Conservation (phyloP, 2,797 vertebrate genomes). For the Cygnus olor region DNA sequence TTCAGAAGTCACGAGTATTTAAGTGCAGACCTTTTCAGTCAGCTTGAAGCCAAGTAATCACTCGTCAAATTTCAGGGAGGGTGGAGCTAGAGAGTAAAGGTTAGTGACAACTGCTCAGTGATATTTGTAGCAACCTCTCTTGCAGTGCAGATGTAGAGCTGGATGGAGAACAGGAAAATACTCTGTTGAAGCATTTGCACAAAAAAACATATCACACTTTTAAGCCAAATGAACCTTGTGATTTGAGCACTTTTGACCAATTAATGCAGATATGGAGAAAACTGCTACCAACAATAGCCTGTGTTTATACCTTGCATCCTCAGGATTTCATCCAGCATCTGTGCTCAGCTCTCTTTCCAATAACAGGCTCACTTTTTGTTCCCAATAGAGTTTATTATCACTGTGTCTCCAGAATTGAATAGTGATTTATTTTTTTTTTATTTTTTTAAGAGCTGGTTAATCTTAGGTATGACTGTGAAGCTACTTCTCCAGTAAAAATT, state of each 20-base stretch:
- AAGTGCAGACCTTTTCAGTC: conserved; percentile 2
- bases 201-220: neutral
- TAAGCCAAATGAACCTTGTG: neutral
- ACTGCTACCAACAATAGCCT: neutral
- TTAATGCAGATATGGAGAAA: neutral
- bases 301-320: neutral
- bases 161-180: neutral
- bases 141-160: neutral
- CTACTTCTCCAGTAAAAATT: neutral
- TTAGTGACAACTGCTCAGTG: neutral
- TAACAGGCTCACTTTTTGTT: neutral
- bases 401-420: neutral
- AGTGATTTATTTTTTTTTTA: neutral
- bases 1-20: neutral
- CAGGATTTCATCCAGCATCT: neutral
- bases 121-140: neutral
- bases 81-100: neutral
- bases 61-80: neutral
- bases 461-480: neutral
- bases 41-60: conserved; percentile 26
- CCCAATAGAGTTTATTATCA: neutral
- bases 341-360: neutral
- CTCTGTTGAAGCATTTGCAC: neutral
- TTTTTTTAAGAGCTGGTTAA: neutral
- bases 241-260: neutral